These are phyloP conservation scores for Chaetoderma sp. DNA, from an alignment of 2,888 invertebrate genomes.

Conservation along the genomic window DNA sequence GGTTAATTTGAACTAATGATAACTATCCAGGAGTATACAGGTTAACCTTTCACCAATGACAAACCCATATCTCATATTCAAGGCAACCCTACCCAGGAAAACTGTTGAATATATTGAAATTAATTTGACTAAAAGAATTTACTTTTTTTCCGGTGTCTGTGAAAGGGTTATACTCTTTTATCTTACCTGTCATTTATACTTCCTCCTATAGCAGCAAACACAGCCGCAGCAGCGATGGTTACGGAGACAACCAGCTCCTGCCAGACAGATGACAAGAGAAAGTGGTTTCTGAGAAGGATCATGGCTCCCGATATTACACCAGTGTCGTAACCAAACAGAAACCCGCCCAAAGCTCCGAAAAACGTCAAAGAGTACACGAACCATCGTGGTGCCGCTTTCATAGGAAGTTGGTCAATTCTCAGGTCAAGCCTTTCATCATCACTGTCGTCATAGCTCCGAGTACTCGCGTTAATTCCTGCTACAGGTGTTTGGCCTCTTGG, in stretches of 20 bases:
- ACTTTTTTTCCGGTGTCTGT: too few species aligned
- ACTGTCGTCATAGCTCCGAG: constrained; percentile 51
- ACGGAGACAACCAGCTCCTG: constrained; percentile 72
- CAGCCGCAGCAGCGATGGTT: constrained; percentile 71
- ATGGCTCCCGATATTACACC: constrained; percentile 73
- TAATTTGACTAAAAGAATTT: too few species aligned
- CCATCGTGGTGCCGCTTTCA: constrained; percentile 45
- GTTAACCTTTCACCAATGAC: too few species aligned
- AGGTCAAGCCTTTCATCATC: constrained; percentile 56
- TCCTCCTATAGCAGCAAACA: constrained; percentile 71
- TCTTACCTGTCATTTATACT: constrained; percentile 71
- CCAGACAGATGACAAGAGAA: constrained; percentile 67
- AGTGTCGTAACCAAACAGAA: constrained; percentile 74
- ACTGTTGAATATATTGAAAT: too few species aligned
- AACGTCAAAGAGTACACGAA: constrained; percentile 67
- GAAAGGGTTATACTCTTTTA: too few species aligned
- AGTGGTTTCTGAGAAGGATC: constrained; percentile 67
- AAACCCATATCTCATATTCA: too few species aligned
- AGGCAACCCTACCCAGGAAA: too few species aligned
- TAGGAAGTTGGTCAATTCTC: constrained; percentile 54
- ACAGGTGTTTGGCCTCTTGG: too few species aligned
- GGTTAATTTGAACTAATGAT: too few species aligned
- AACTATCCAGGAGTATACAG: too few species aligned
- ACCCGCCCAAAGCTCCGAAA: constrained; percentile 71
- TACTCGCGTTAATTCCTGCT: too few species aligned